Base-by-base conservation (phyloP, 2,888 invertebrate genomes). In the Phengaris alcon region DNA sequence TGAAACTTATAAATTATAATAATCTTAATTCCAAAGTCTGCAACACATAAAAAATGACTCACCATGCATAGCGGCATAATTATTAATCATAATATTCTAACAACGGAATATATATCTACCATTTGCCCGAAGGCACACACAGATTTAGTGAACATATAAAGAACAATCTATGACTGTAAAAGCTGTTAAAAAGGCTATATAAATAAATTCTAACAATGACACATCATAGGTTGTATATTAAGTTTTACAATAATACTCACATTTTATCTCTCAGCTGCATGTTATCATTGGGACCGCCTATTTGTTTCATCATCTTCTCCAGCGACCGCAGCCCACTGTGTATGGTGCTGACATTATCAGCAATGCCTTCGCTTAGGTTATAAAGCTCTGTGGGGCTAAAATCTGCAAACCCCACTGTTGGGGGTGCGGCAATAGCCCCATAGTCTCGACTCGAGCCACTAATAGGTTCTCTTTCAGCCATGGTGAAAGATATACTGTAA, bases 351-450 rank as follows among this genome's bases (percentile, higher is more conserved):
- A 97, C 95, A 87, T 97, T 97, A 75, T 97, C 96, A 0, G 96
- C 97, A 77, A 97, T 96, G 82, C 95, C 96, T 86, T 97, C 97
- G 84, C 96, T 96, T 72, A 97, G 90, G 84, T 95, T 96, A 86
- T 96, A 96, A 78, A 97, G 94, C 87, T 97, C 97, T 2, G 96
- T 95, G 4, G 96, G 96, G 82, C 95, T 95, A 84, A 96, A 96
- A 78, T 95, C 95, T 9, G 95, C 94, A 79, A 96, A 95, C 72
- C 95, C 95, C 46, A 97, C 96, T 72, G 95, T 94, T 78, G 97
- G 96, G 78, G 95, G 93, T 54, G 94, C 91, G 2, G 94, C 90
- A 0, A 87, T 90, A 0, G 93, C 84, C 0, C 93, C 93, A 78
- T 93, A 93, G 81, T 91, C 92, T 8, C 87, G 85, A 81, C 90